A percentile compares a stretch with the other conserved stretches of the same genome.
Conservation (phyloP, 2,888 invertebrate species). For the Noctua janthe region DNA sequence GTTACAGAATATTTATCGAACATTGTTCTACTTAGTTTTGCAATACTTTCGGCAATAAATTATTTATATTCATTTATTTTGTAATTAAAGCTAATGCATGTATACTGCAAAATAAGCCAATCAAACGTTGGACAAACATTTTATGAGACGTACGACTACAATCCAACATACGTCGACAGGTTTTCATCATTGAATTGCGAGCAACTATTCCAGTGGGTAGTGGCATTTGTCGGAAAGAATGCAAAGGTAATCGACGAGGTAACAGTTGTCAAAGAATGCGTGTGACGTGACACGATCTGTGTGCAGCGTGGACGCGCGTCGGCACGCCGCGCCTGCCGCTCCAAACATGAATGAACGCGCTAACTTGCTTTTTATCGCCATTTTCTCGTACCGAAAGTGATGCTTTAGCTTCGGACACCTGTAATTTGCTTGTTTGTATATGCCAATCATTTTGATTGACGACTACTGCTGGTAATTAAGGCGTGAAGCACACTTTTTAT, state of each 20-base stretch:
- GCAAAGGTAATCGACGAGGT: constrained; percentile 78
- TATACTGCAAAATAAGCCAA: background rate
- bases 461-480: constrained; percentile 62
- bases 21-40: background rate
- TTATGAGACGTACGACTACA: background rate
- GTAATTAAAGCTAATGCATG: constrained; percentile 1
- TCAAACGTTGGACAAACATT: background rate
- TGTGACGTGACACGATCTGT: constrained; percentile 74
- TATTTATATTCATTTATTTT: no score
- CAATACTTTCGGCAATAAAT: background rate
- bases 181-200: constrained; percentile 39
- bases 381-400: constrained; percentile 79
- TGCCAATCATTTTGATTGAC: constrained; percentile 77
- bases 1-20: background rate
- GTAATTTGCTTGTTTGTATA: constrained; percentile 84
- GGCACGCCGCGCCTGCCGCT: constrained; percentile 51
- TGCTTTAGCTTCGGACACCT: constrained; percentile 83
- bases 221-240: constrained; percentile 59
- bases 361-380: constrained; percentile 85
- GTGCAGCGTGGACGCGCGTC: constrained; percentile 56
- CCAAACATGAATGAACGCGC: constrained; percentile 77
- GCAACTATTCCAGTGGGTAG: constrained; percentile 36
- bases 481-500: constrained; percentile 42
- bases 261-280: constrained; percentile 84
- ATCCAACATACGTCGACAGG: constrained; percentile 22